Conservation (phyloP, 2,888 invertebrate genomes). For the Danaus chrysippus region DNA sequence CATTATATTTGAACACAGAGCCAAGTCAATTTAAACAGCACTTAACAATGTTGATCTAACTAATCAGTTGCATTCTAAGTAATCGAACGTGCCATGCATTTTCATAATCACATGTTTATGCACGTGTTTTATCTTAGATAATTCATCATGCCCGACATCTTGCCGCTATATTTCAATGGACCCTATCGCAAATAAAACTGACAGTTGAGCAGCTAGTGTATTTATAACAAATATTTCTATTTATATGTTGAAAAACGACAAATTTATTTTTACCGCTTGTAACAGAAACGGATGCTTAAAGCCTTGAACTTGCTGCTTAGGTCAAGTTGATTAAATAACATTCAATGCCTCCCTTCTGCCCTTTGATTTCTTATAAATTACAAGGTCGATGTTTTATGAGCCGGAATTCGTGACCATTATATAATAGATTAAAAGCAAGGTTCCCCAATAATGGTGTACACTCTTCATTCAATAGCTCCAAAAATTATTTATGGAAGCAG, state of each 20-base stretch:
- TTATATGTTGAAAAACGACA: no score
- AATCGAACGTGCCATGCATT: slow-evolving; percentile 19
- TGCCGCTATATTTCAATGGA: no score
- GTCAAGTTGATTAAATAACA: slow-evolving; percentile 60
- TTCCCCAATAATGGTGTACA: slow-evolving; percentile 18
- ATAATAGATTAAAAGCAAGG: slow-evolving; percentile 41
- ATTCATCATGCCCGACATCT: neutral
- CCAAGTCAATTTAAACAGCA: slow-evolving; percentile 2
- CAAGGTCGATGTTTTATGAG: slow-evolving; percentile 60
- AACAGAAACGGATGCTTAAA: slow-evolving; percentile 50
- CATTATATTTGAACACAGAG: slow-evolving; percentile 1
- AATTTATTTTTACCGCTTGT: neutral
- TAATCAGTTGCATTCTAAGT: slow-evolving; percentile 18
- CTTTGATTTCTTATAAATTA: slow-evolving; percentile 57
- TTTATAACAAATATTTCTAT: neutral
- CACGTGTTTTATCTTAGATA: slow-evolving; percentile 19
- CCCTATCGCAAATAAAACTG: neutral
- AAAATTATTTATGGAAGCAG: slow-evolving; percentile 11
- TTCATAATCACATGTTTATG: slow-evolving; percentile 19
- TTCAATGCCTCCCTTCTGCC: slow-evolving; percentile 62
- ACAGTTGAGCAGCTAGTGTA: neutral
- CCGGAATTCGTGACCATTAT: slow-evolving; percentile 51
- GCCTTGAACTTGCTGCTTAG: slow-evolving; percentile 66
- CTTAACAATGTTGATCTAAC: slow-evolving; percentile 6
- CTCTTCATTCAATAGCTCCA: slow-evolving; percentile 6